A percentile compares a stretch with the other conserved stretches of the same genome.
These are phyloP conservation scores for Lagothrix lagotricha DNA, from an alignment of 2,797 vertebrate genomes.

Conservation along the genomic window DNA sequence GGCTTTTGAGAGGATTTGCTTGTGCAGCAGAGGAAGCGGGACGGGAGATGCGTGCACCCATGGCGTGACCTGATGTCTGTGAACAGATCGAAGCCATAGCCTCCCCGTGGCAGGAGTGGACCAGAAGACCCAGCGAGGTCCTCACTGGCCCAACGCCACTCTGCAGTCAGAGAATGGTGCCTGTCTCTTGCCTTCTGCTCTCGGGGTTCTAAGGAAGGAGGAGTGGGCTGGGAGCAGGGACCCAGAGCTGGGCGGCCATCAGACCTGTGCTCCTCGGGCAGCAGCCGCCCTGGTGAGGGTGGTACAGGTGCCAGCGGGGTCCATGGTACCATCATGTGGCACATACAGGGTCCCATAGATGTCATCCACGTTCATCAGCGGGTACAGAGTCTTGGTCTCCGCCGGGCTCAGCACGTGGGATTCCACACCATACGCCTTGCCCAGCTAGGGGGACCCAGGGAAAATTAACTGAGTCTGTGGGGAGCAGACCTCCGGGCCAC, in stretches of 20 bases:
- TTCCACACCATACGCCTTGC: slow-evolving; percentile 96
- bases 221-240: rapidly evolving
- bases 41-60: neutral
- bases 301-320: slow-evolving; percentile 95
- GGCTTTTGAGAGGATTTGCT: neutral
- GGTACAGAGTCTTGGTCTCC: slow-evolving; percentile 96
- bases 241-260: rapidly evolving
- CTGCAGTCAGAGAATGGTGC: rapidly evolving
- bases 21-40: rapidly evolving
- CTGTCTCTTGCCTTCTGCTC: neutral
- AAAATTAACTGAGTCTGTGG: rapidly evolving
- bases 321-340: slow-evolving; percentile 97
- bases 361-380: slow-evolving; percentile 95
- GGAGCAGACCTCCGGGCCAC: neutral
- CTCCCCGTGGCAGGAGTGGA: neutral
- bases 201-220: neutral
- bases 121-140: neutral
- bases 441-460: slow-evolving; percentile 86
- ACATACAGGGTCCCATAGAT: slow-evolving; percentile 97
- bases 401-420: slow-evolving; percentile 94
- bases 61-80: rapidly evolving
- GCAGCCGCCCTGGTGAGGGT: slow-evolving; percentile 92
- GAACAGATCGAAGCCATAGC: rapidly evolving
- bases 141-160: neutral
- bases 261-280: slow-evolving; percentile 91